These are phyloP conservation scores for Amphiprion percula DNA, from an alignment of 2,113 vertebrate genomes.

Conservation along the genomic window DNA sequence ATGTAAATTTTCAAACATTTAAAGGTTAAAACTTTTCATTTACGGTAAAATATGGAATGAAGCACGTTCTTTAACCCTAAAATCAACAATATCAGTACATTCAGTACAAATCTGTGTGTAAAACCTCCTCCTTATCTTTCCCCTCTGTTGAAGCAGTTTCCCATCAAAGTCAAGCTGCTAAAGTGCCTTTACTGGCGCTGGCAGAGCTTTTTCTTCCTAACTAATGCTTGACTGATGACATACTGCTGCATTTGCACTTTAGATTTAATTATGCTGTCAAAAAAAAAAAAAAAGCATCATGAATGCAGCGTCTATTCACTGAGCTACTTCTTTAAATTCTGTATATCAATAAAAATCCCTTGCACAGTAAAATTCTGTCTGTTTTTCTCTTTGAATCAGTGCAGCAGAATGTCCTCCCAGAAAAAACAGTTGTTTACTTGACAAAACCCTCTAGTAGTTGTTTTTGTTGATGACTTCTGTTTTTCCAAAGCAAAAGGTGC, in stretches of 20 bases:
- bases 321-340: conserved; percentile 25
- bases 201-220: conserved; percentile 15
- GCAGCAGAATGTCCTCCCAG: no score
- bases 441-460: no score
- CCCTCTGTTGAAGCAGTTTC: not conserved
- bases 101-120: not conserved
- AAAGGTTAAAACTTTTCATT: no score
- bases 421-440: no score
- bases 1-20: no score
- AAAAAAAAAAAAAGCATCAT: not conserved
- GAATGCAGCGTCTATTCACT: not conserved
- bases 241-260: conserved; percentile 67
- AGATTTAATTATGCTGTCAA: conserved; percentile 18
- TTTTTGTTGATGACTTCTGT: no score
- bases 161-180: conserved; percentile 2
- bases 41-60: no score
- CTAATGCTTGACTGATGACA: conserved; percentile 15
- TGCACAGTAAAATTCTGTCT: conserved; percentile 20
- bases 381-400: not conserved
- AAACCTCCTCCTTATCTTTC: not conserved
- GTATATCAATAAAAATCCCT: conserved; percentile 54
- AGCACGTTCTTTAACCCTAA: no score
- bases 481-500: no score
- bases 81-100: no score
- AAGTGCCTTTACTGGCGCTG: no score